Evolutionary conservation across 2,113 vertebrate genomes (phyloP).

Genomic region (Mirza zaza): DNA sequence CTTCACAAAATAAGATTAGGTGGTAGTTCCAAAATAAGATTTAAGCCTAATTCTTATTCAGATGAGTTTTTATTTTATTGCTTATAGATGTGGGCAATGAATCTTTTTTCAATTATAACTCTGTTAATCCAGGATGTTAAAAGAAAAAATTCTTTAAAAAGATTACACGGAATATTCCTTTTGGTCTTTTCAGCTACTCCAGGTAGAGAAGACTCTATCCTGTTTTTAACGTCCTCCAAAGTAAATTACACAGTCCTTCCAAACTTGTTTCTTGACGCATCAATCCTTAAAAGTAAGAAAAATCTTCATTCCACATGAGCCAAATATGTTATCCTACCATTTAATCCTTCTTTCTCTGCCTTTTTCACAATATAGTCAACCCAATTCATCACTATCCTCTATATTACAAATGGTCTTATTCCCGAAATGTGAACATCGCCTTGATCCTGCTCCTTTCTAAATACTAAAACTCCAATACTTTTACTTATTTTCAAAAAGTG

Average conservation of each 20-base stretch:
- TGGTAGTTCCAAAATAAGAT: slow-evolving; percentile 38
- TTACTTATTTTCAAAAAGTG: not conserved
- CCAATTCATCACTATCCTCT: not conserved
- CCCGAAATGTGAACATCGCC: not conserved
- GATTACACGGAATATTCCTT: not conserved
- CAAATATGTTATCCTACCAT: not conserved
- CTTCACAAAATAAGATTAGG: slow-evolving; percentile 58
- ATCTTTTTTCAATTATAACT: not conserved
- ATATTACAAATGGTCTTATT: not conserved
- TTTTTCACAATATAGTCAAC: not conserved
- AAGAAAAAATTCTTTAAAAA: not conserved
- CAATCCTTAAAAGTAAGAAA: not conserved
- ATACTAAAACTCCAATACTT: not conserved
- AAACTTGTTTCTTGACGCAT: not conserved
- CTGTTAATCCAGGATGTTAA: slow-evolving; percentile 15
- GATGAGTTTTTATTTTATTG: slow-evolving; percentile 30
- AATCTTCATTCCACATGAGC: not conserved
- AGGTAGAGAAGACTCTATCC: not conserved
- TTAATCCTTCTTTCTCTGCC: not conserved
- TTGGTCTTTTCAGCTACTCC: not conserved
- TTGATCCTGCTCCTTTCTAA: not conserved
- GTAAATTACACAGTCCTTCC: not conserved
- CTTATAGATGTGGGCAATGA: not conserved
- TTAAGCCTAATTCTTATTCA: slow-evolving; percentile 43
- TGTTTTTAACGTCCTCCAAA: not conserved